These are phyloP conservation scores for Lacerta bilineata DNA, from an alignment of 2,797 vertebrate genomes.

Conservation along the genomic window DNA sequence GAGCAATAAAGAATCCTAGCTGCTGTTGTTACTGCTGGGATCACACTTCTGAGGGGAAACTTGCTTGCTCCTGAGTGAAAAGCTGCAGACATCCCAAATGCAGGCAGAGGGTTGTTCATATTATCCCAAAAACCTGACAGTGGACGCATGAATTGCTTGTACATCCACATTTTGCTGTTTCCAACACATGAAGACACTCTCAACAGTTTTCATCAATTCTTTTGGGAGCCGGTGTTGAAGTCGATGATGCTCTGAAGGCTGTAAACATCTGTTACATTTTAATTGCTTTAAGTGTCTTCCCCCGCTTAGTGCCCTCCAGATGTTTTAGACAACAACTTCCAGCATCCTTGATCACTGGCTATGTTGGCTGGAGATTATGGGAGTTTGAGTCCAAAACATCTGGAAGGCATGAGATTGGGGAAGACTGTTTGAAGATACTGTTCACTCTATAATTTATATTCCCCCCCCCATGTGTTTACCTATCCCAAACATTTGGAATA, in stretches of 20 bases:
- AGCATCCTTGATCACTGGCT: too few species aligned
- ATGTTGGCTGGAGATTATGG: too few species aligned
- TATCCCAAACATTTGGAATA: conserved; percentile 4
- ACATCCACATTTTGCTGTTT: background rate
- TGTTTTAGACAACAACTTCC: too few species aligned
- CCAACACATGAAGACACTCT: background rate
- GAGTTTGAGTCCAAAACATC: too few species aligned
- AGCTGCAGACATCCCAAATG: background rate
- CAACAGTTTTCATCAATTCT: background rate
- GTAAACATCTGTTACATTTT: conserved; percentile 2
- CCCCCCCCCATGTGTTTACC: background rate
- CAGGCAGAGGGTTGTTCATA: background rate
- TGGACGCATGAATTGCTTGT: too few species aligned
- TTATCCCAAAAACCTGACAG: background rate
- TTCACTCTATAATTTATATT: background rate
- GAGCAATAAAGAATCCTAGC: too few species aligned
- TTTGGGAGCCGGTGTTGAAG: background rate
- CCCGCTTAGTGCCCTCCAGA: too few species aligned
- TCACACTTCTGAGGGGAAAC: background rate
- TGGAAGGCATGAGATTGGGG: too few species aligned
- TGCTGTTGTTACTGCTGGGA: too few species aligned
- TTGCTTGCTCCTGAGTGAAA: background rate
- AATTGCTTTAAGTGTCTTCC: background rate
- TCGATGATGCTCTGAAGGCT: background rate
- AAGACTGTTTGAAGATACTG: conserved; percentile 1